Evolutionary conservation across 2,888 invertebrate species (phyloP).

Genomic region (Patella depressa): DNA sequence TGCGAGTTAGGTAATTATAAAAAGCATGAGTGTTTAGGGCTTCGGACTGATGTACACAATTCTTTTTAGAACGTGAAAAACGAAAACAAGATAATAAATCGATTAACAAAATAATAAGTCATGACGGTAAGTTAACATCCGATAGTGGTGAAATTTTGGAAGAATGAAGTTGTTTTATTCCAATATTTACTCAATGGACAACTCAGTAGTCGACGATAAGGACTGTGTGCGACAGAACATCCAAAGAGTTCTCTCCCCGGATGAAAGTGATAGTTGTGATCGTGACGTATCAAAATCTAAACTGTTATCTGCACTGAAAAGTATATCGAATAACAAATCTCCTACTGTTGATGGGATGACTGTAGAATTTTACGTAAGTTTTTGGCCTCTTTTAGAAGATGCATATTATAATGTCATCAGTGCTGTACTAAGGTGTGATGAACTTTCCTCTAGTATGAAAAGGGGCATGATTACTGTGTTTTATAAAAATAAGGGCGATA

Average conservation of each 20-base stretch:
- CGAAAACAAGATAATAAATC: no score
- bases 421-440: neutral
- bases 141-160: constrained; percentile 13
- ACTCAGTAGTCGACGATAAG: constrained; percentile 18
- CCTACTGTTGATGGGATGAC: constrained; percentile 14
- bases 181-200: constrained; percentile 11
- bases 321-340: neutral
- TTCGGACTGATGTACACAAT: no score
- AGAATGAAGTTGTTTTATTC: constrained; percentile 10
- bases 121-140: neutral
- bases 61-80: no score
- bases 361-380: constrained; percentile 10
- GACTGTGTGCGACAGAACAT: neutral
- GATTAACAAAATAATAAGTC: no score
- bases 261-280: neutral
- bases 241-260: constrained; percentile 7
- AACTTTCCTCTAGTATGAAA: neutral
- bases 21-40: neutral
- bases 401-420: neutral
- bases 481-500: neutral
- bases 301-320: neutral
- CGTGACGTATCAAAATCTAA: neutral
- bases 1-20: neutral
- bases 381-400: constrained; percentile 9
- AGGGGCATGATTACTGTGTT: neutral